These are phyloP conservation scores for Liopterus haemorrhoidalis DNA, from an alignment of 2,888 invertebrate genomes.

Conservation along the genomic window DNA sequence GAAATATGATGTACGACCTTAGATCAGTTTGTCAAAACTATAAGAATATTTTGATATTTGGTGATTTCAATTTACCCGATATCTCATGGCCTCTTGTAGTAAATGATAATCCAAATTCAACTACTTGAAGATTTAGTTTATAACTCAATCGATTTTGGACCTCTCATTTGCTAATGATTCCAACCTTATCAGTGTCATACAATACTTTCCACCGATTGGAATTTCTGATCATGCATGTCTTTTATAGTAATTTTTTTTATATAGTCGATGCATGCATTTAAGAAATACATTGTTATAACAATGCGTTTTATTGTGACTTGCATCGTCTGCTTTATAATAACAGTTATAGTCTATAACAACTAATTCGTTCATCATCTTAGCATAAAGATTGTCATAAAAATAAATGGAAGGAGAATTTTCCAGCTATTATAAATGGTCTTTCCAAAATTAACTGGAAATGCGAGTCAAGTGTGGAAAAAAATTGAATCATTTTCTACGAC, in stretches of 20 bases:
- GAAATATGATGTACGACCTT: slow-evolving; percentile 1
- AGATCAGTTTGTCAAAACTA: neutral
- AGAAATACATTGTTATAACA: too few relatives aligned
- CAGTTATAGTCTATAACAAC: too few relatives aligned
- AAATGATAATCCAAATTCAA: neutral
- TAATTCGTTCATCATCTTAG: neutral
- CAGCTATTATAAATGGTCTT: neutral
- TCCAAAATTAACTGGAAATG: slow-evolving; percentile 4
- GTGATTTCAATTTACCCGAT: too few relatives aligned
- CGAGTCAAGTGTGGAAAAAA: neutral
- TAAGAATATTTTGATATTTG: slow-evolving; percentile 8
- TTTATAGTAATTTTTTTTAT: neutral
- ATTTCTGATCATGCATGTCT: slow-evolving; percentile 10
- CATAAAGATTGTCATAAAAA: neutral
- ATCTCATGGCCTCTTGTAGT: slow-evolving; percentile 8
- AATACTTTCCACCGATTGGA: neutral
- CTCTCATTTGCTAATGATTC: slow-evolving; percentile 10
- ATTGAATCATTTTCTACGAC: neutral
- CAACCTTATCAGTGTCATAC: slow-evolving; percentile 2
- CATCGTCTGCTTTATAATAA: too few relatives aligned
- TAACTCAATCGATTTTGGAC: slow-evolving; percentile 11
- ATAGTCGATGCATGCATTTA: too few relatives aligned
- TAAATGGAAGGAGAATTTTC: slow-evolving; percentile 2
- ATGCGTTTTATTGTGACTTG: too few relatives aligned
- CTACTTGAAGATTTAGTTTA: slow-evolving; percentile 6